Conservation (phyloP, 2,113 vertebrate genomes). For the Osmerus mordax region DNA sequence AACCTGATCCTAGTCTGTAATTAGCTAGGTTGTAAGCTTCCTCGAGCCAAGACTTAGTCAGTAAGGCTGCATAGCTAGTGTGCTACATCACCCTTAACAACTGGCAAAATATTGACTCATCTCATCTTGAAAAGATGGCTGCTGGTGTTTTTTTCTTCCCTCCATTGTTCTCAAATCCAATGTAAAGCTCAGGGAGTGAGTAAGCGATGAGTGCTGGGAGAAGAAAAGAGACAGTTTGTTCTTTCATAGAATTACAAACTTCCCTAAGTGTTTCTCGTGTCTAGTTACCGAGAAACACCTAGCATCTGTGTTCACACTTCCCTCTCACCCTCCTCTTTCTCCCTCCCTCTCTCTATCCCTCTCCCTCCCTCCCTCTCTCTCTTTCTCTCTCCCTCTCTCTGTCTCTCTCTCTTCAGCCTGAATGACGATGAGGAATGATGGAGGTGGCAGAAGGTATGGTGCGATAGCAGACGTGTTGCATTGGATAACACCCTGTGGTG, state of each 20-base stretch:
- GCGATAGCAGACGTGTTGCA: too few species aligned
- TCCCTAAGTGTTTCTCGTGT: not conserved
- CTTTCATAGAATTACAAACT: not conserved
- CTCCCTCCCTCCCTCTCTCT: not conserved
- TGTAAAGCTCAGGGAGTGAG: conserved; percentile 4
- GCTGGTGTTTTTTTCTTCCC: conserved; percentile 66
- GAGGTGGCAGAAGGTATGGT: too few species aligned
- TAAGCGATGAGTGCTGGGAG: conserved; percentile 1
- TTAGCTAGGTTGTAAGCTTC: too few species aligned
- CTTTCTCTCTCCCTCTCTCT: not conserved
- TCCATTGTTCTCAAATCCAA: conserved; percentile 18
- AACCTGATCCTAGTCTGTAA: too few species aligned
- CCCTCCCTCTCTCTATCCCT: not conserved
- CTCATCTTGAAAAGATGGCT: conserved; percentile 68
- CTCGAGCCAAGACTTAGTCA: too few species aligned
- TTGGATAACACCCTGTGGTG: too few species aligned
- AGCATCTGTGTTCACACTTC: not conserved
- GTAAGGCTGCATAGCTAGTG: not conserved
- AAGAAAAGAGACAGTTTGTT: not conserved
- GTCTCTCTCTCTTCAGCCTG: not conserved
- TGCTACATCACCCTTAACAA: conserved; percentile 84
- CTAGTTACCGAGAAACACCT: not conserved
- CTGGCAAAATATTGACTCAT: conserved; percentile 88
- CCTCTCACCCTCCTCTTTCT: not conserved
- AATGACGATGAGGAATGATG: too few species aligned